Evolutionary conservation across 2,113 vertebrate genomes (phyloP).

Genomic region (Lophochroa leadbeateri): DNA sequence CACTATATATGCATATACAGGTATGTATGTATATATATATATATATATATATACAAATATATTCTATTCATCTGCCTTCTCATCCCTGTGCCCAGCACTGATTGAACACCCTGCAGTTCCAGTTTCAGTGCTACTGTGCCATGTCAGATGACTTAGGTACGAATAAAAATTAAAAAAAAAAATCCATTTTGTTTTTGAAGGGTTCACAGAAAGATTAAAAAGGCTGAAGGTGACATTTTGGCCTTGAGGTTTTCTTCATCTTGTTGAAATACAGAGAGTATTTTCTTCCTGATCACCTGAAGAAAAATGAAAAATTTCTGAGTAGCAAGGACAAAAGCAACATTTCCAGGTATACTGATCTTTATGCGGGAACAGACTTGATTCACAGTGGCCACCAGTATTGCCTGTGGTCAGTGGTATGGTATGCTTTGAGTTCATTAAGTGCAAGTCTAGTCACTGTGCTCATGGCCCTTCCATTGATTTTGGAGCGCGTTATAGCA

Average conservation of each 20-base stretch:
- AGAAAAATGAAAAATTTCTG: neutral
- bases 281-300: neutral
- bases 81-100: neutral
- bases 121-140: neutral
- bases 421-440: neutral
- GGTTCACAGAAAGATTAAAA: neutral
- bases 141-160: neutral
- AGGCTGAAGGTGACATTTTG: neutral
- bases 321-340: neutral
- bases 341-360: neutral
- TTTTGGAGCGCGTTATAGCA: too few relatives aligned
- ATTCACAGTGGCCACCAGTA: neutral
- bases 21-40: too few relatives aligned
- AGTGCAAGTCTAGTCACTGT: neutral
- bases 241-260: neutral
- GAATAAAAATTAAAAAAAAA: neutral
- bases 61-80: neutral
- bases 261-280: neutral
- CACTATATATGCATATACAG: too few relatives aligned
- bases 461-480: too few relatives aligned
- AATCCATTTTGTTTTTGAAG: neutral
- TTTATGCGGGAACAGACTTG: neutral
- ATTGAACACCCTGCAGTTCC: neutral
- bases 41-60: neutral
- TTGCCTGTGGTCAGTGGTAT: neutral